Conservation (phyloP, 2,113 vertebrate species). For the Rhizomys pruinosus region DNA sequence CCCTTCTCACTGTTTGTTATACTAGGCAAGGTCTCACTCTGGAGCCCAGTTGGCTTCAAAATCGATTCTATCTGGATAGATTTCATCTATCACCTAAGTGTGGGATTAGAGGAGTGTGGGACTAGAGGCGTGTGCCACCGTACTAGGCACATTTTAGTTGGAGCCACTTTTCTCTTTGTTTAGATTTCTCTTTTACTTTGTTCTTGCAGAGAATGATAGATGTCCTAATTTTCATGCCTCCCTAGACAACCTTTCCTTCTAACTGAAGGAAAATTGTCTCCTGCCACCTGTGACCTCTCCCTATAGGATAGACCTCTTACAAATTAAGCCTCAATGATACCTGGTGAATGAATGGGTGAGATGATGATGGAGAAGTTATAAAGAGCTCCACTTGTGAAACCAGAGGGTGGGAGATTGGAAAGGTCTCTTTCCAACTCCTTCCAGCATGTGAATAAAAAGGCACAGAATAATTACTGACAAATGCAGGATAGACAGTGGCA, state of each 20-base stretch:
- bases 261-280: neutral
- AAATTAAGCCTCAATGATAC: accelerated
- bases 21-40: too few species aligned
- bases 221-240: neutral
- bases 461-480: accelerated
- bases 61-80: too few species aligned
- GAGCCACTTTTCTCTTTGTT: accelerated
- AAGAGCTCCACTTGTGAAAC: neutral
- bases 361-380: neutral
- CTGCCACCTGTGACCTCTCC: neutral
- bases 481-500: neutral
- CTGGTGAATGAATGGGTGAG: neutral
- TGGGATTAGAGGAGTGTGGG: too few species aligned
- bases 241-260: too few species aligned
- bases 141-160: too few species aligned
- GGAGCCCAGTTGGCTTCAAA: too few species aligned
- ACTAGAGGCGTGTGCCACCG: too few species aligned
- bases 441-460: neutral
- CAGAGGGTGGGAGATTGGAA: neutral
- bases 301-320: too few species aligned
- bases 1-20: too few species aligned
- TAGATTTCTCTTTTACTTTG: neutral
- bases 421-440: neutral
- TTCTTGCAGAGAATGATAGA: neutral
- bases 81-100: too few species aligned